A percentile compares a stretch with the other conserved stretches of the same genome.
phyloP scores from a whole-genome alignment of 2,888 invertebrate genomes.

The Brachyopa scutellaris region DNA sequence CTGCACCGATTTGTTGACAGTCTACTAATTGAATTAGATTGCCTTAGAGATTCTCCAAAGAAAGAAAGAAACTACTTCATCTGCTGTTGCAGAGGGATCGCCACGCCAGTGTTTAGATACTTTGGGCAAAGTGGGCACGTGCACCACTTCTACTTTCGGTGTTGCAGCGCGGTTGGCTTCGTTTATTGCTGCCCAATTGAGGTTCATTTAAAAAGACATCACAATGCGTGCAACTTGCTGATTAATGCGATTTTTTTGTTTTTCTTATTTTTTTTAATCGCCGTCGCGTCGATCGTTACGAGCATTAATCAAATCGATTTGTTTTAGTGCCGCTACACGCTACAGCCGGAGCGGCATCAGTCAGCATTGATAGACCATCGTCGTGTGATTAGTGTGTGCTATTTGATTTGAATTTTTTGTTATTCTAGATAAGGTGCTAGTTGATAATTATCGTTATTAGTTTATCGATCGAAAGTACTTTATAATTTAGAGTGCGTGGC shows the following conservation, averaged over 20 bases:
- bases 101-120: constrained; percentile 22
- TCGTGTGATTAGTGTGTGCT: constrained; percentile 31
- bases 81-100: not conserved
- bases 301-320: constrained; percentile 41
- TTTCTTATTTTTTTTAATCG: no score
- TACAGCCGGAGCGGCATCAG: not conserved
- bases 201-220: constrained; percentile 43
- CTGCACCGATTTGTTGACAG: constrained; percentile 49
- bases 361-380: not conserved
- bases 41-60: constrained; percentile 21
- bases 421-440: constrained; percentile 35
- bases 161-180: not conserved
- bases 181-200: constrained; percentile 35
- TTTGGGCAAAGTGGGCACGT: not conserved
- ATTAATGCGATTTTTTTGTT: constrained; percentile 27
- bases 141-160: constrained; percentile 7
- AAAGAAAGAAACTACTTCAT: constrained; percentile 19
- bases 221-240: constrained; percentile 27
- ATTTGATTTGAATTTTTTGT: constrained; percentile 14
- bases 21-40: constrained; percentile 67
- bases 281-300: not conserved
- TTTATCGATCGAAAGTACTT: constrained; percentile 33
- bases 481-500: not conserved
- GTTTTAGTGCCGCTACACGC: not conserved
- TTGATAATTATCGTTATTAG: constrained; percentile 39